Conservation (phyloP, 1,140 invertebrate species). For the Adelges cooleyi region DNA sequence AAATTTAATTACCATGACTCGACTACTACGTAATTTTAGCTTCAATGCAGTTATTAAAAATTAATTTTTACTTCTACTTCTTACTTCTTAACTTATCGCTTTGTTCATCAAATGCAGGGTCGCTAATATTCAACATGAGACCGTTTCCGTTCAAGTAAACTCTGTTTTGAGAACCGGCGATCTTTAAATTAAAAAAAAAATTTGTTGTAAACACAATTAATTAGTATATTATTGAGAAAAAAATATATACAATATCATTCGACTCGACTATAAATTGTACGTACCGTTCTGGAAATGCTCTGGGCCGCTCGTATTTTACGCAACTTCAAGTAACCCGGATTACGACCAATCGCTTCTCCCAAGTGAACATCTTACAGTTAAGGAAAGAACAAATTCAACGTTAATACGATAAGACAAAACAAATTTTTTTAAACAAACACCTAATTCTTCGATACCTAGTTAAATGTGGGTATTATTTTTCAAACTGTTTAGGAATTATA, state of each 20-base stretch:
- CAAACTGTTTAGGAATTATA: too few species aligned
- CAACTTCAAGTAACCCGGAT: slow-evolving; percentile 95
- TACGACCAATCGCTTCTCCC: slow-evolving; percentile 85
- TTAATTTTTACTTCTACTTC: slow-evolving; percentile 20
- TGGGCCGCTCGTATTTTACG: slow-evolving; percentile 95
- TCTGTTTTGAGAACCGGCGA: slow-evolving; percentile 87
- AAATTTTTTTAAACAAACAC: background rate
- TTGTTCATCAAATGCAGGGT: slow-evolving; percentile 80
- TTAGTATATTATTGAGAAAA: background rate
- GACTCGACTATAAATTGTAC: slow-evolving; percentile 29
- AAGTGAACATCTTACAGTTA: slow-evolving; percentile 60
- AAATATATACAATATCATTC: background rate
- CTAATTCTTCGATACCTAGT: background rate
- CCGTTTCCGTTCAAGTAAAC: slow-evolving; percentile 85
- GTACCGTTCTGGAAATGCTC: slow-evolving; percentile 90
- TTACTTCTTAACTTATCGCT: slow-evolving; percentile 53
- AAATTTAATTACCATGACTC: slow-evolving; percentile 10
- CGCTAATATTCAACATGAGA: slow-evolving; percentile 95
- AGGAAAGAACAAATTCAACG: slow-evolving; percentile 47
- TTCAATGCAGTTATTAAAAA: background rate
- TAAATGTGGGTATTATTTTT: too few species aligned
- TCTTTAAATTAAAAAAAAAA: slow-evolving; percentile 45
- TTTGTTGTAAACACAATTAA: background rate
- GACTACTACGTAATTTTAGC: background rate
- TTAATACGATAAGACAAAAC: slow-evolving; percentile 21